phyloP scores from a whole-genome alignment of 2,797 vertebrate species.

The Lophura swinhoii region DNA sequence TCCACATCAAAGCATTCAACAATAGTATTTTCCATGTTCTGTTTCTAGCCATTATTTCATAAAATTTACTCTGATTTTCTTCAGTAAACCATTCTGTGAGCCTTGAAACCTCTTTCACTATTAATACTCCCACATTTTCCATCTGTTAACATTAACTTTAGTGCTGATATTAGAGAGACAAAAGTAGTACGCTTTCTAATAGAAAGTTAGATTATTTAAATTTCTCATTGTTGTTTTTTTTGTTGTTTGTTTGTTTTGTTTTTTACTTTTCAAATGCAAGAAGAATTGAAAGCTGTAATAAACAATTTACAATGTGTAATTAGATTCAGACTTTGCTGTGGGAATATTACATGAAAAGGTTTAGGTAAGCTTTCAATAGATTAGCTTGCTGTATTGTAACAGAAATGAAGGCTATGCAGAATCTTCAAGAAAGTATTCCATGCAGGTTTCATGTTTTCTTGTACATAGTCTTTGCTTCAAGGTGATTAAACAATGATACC shows the following conservation, averaged over 20 bases:
- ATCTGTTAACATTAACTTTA: background rate
- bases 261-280: conserved; percentile 1
- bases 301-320: conserved; percentile 36
- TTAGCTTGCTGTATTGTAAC: background rate
- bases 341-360: background rate
- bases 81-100: conserved; percentile 3
- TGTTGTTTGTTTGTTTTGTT: conserved; percentile 20
- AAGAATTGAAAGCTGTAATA: conserved; percentile 16
- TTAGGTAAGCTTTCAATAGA: background rate
- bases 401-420: background rate
- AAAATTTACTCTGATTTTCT: background rate
- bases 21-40: background rate
- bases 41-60: background rate
- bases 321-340: background rate
- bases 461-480: background rate
- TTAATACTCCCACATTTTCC: background rate
- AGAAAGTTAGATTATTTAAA: conserved; percentile 22
- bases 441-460: background rate
- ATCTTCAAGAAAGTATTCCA: background rate
- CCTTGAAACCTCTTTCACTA: background rate
- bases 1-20: background rate
- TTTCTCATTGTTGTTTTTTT: conserved; percentile 6
- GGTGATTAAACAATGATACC: background rate
- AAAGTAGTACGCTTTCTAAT: conserved; percentile 6
- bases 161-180: background rate